Conservation (phyloP, 2,888 invertebrate genomes). For the Rhodophaea formosa region DNA sequence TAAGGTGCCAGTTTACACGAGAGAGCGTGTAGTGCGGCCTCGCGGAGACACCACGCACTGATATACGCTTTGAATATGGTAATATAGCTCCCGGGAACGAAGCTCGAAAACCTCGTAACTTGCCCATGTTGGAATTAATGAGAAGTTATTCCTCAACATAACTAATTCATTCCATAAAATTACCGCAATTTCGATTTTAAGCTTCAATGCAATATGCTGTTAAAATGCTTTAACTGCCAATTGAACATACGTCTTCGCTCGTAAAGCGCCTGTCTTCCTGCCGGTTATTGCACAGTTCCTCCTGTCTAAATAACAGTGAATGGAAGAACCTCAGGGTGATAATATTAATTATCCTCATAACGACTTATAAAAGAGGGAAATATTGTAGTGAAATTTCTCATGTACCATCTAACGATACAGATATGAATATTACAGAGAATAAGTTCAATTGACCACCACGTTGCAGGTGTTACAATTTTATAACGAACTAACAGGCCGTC, state of each 20-base stretch:
- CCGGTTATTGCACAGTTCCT: conserved; percentile 56
- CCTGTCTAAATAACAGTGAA: conserved; percentile 45
- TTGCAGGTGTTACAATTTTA: conserved; percentile 5
- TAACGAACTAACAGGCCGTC: neutral
- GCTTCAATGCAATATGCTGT: conserved; percentile 61
- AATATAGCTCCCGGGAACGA: conserved; percentile 50
- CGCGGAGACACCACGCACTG: conserved; percentile 22
- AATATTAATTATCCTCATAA: conserved; percentile 36
- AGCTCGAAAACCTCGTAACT: conserved; percentile 54
- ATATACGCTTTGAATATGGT: conserved; percentile 49
- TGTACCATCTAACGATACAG: conserved; percentile 1
- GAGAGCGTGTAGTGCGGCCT: neutral
- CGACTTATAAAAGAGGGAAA: conserved; percentile 21
- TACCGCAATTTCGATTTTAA: conserved; percentile 61
- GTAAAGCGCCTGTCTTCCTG: conserved; percentile 66
- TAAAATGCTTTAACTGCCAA: conserved; percentile 65
- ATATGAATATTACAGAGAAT: neutral
- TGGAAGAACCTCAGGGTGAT: conserved; percentile 31
- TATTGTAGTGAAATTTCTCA: conserved; percentile 10
- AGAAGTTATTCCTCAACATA: conserved; percentile 58
- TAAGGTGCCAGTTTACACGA: conserved; percentile 5
- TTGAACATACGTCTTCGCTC: conserved; percentile 59
- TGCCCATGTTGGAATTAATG: conserved; percentile 62
- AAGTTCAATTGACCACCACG: neutral
- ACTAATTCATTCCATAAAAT: conserved; percentile 62